Evolutionary conservation across 2,888 invertebrate species (phyloP), one percentile per base, ranked within the genome.

Genomic region (Rugalucina vietnamica): DNA sequence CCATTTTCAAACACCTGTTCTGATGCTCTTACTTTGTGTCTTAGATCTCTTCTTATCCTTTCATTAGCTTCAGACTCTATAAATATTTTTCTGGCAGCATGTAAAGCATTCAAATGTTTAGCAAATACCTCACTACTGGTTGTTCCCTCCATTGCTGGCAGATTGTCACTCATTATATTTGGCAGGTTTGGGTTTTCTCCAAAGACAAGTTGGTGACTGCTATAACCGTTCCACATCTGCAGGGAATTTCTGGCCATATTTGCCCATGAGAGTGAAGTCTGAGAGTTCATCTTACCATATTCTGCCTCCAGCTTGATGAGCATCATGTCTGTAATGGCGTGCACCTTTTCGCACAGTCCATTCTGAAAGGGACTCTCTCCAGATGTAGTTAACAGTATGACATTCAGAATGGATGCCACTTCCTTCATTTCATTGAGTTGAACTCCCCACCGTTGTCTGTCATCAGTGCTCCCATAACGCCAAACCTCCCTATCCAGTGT

Each of bases 391-490:
- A 65, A 77, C 60, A 76, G n/a, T n/a, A 37, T 5, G 54, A 78
- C 34, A 34, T 78, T 71, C 78, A 78, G 24, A 14, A 71, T 71
- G n/a, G 34, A 70, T 50, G 82, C 49, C 2, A 85, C 70, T 60
- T 85, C 79, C 34, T 79, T 71, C 32, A 77, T 39, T 57, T 85
- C 86, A 43, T 83, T 4, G 78, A 70, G 39, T 34, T 78, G 72
- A 87, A 86, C 74, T 86, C 85, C 14, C 88, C 86, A 34, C 88
- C 85, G 78, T 83, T 84, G 75, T 88, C 88, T 21, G 76, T 50
- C 57, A 83, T 65, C 21, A 88, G 29, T 18, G 69, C 36, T 24
- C 72, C 43, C 85, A 87, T 87, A 1, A 87, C 79, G 3, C 85
- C 88, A 87, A 83, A 88, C n/a, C 54, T 39, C 1, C 82, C 84